Evolutionary conservation across 1,140 invertebrate genomes (phyloP), one percentile per base, ranked within the genome.

Genomic region (Eriocheir sinensis): DNA sequence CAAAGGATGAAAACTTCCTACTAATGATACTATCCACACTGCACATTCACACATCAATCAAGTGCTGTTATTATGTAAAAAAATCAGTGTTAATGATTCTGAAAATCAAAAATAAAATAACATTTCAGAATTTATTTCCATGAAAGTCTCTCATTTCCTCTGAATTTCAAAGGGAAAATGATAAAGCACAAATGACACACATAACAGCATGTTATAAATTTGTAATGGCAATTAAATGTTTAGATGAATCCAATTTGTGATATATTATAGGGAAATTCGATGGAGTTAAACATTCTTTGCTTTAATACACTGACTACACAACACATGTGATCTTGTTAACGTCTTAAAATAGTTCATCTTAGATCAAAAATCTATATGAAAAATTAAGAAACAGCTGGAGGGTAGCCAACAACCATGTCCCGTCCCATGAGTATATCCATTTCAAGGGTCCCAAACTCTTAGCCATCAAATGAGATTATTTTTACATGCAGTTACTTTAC

Each of bases 101-200:
- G 0, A 60, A 48, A 17, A 92, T 40, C 83, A 12, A 92, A 79
- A 92, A 40, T n/a, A 89, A 72, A 53, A 34, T 30, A 94, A 94
- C 89, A 91, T 91, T 94, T 94, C 89, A 94, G 94, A 88, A 94
- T 94, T 91, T 94, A 94, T 94, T 94, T 94, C 94, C 94, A 94
- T 94, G 94, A 94, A 94, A 94, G 94, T 94, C 48, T 91, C 90
- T 85, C 91, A 92, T 86, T 91, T 94, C 86, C 79, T 94, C 72
- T 91, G 94, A 94, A 94, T 94, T 94, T 92, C 94, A 86, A 40
- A 94, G 89, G 94, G 90, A 94, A 94, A 94, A 94, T 94, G 89
- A 91, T 94, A 94, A 94, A 94, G 94, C 89, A 94, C 94, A 94
- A 94, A 91, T 94, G 94, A 94, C 94, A 94, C 94, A 94, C 93